Evolutionary conservation across 2,888 invertebrate genomes (phyloP).

Genomic region (Vannuccia rotundouncinata): DNA sequence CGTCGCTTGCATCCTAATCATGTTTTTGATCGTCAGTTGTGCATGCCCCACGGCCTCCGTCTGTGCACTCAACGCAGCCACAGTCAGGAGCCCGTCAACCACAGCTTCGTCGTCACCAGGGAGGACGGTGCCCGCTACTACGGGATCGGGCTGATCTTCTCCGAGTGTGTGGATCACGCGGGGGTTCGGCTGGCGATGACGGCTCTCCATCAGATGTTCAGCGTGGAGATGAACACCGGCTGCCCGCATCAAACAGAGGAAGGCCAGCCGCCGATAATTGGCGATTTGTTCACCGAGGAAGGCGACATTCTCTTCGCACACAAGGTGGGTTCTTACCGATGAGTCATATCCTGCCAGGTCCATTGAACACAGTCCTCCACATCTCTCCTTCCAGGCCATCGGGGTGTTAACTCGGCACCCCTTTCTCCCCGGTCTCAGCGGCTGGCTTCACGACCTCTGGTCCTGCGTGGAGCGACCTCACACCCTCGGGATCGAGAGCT

Average conservation of each 20-base stretch:
- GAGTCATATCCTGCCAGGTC: too few relatives aligned
- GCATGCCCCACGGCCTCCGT: conserved; percentile 83
- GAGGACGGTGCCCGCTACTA: conserved; percentile 90
- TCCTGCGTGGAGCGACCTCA: not conserved
- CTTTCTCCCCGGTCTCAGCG: not conserved
- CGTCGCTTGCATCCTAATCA: too few relatives aligned
- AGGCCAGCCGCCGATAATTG: not conserved
- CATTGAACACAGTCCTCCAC: too few relatives aligned
- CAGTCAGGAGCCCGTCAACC: conserved; percentile 72
- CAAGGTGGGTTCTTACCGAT: not conserved
- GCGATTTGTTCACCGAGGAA: not conserved
- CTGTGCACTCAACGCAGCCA: conserved; percentile 80
- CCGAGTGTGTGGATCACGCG: conserved; percentile 84
- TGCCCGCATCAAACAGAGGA: not conserved
- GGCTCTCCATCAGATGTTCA: conserved; percentile 70
- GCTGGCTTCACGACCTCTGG: conserved; percentile 30
- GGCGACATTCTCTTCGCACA: not conserved
- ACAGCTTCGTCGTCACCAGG: conserved; percentile 89
- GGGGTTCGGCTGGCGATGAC: conserved; percentile 92
- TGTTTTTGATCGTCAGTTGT: conserved; percentile 65
- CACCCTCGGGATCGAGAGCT: not conserved
- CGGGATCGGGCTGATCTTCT: conserved; percentile 89
- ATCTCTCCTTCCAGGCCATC: not conserved
- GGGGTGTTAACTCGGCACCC: conserved; percentile 13
- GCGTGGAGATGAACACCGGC: conserved; percentile 44